Evolutionary conservation across 2,113 vertebrate species (phyloP), one percentile per base, ranked within the genome.

Genomic region (Pyrgilauda ruficollis): DNA sequence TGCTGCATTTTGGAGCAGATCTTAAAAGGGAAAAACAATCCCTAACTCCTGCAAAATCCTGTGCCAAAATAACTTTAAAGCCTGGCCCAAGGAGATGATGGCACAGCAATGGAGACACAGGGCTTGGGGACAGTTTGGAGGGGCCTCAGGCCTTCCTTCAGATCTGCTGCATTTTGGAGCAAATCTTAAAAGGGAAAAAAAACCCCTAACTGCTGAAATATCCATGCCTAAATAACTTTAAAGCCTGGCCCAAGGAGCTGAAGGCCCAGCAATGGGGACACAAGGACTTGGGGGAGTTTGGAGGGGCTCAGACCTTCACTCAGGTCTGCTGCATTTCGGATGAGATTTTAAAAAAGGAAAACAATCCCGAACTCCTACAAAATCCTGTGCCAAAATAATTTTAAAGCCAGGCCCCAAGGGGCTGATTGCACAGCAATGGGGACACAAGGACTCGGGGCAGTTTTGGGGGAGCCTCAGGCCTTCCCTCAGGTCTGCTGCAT

Each of bases 361-460:
- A 33, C 13, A 41, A 41, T 13, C 39, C 16, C 28, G 2, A 31
- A 53, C 7, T 53, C 52, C 52, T 53, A 28, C 1, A 18, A 64
- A 44, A 53, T 23, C 20, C 8, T 70, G 0, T 23, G 15, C 3
- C 3, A 44, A 6, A 53, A 64, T 53, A 11, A 23, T 0, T 28
- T 64, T n/a, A n/a, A 78, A 52, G 0, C 30, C 11, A 22, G 23
- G 10, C 24, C 14, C 10, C 39, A 31, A 39, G n/a, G 15, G 47
- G n/a, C 2, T 39, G 56, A 39, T 0, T 15, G 8, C 4, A 0
- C 8, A 19, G 27, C n/a, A 19, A 0, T 31, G 43, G 26, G 27
- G 55, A 41, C 26, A 31, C 21, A 19, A 1, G 11, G 21, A 1
- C 2, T 20, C 4, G 66, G 66, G 43, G 13, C 23, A 33, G 21